These are phyloP conservation scores for Lycodopsis pacificus DNA, from an alignment of 2,797 vertebrate species.

Conservation along the genomic window DNA sequence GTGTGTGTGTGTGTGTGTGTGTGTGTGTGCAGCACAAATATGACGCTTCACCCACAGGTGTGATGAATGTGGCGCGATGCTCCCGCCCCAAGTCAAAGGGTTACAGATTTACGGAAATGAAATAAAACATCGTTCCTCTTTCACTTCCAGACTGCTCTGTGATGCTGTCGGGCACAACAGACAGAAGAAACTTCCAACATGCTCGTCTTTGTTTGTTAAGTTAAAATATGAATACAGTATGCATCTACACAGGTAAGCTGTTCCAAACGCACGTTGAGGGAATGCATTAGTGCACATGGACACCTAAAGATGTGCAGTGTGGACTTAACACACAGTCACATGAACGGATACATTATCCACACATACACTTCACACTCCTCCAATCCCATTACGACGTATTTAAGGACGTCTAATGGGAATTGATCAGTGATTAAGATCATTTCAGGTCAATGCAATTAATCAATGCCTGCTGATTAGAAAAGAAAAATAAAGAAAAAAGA, in stretches of 20 bases:
- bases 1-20: too few species aligned
- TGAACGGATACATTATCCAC: not conserved
- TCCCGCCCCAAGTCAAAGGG: not conserved
- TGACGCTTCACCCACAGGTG: not conserved
- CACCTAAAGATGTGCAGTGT: not conserved
- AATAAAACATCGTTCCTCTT: not conserved
- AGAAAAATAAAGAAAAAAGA: slow-evolving; percentile 12
- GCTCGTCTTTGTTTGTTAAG: not conserved
- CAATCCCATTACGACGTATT: slow-evolving; percentile 78
- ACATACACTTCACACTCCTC: slow-evolving; percentile 40
- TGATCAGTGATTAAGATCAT: slow-evolving; percentile 83
- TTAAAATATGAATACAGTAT: too few species aligned
- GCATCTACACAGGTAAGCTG: not conserved
- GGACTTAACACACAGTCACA: too few species aligned
- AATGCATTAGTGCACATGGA: not conserved
- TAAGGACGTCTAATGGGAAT: slow-evolving; percentile 80
- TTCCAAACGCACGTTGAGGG: not conserved
- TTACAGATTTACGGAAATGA: not conserved
- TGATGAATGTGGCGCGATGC: not conserved
- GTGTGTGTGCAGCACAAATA: not conserved
- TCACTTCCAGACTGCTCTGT: not conserved
- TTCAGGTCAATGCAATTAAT: slow-evolving; percentile 80
- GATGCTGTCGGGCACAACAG: not conserved
- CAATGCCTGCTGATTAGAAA: slow-evolving; percentile 74
- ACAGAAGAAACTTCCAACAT: fast-evolving